Evolutionary conservation across 2,888 invertebrate genomes (phyloP).

Genomic region (Suillia variegata): DNA sequence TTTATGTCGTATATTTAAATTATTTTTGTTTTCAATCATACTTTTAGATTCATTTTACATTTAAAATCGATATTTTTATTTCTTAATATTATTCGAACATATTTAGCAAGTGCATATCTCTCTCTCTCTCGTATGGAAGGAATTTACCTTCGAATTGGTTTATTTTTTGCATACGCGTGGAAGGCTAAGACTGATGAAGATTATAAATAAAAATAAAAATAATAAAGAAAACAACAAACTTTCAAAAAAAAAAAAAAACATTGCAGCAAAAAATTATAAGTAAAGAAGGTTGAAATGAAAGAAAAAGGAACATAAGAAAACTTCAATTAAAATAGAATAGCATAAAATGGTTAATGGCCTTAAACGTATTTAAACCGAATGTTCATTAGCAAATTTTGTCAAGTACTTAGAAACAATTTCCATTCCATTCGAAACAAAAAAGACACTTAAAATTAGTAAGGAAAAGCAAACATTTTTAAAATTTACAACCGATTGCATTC

Average conservation of each 20-base stretch:
- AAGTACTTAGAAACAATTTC: not conserved
- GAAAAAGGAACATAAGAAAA: no score
- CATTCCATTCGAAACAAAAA: not conserved
- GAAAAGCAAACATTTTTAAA: no score
- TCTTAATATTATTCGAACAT: not conserved
- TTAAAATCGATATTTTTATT: no score
- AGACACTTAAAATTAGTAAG: not conserved
- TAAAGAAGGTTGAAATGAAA: no score
- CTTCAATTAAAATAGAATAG: no score
- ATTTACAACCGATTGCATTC: no score
- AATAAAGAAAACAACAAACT: no score
- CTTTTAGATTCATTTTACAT: not conserved
- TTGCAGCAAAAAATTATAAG: no score
- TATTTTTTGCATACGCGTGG: not conserved
- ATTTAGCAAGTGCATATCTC: not conserved
- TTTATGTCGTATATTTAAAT: no score
- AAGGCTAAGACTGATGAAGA: not conserved
- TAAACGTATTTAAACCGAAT: not conserved
- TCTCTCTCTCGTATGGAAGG: not conserved
- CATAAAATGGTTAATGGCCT: constrained; percentile 10
- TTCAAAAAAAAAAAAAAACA: no score
- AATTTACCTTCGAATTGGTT: not conserved
- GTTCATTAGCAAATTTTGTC: constrained; percentile 15
- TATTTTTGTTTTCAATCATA: not conserved
- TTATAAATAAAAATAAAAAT: no score